phyloP scores from a whole-genome alignment of 2,888 invertebrate genomes.

The Elmis aenea region DNA sequence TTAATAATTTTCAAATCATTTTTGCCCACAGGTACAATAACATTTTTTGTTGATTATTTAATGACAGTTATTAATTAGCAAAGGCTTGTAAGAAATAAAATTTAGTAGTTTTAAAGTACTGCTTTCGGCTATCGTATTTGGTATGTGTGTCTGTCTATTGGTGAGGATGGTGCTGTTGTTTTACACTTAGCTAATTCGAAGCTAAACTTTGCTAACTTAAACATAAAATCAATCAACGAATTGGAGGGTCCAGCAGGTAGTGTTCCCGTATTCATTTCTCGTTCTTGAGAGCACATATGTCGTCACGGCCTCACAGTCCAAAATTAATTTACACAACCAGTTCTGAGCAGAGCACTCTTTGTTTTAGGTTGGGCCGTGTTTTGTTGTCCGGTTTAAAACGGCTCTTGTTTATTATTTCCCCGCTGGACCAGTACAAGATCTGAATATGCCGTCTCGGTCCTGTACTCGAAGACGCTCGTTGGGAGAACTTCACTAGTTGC shows the following conservation, averaged over 20 bases:
- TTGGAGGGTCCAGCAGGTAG: neutral
- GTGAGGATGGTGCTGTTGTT: no score
- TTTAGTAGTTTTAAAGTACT: no score
- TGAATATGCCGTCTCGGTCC: conserved; percentile 16
- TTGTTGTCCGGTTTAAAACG: conserved; percentile 44
- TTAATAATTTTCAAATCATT: no score
- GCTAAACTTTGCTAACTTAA: no score
- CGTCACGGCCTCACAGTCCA: conserved; percentile 34
- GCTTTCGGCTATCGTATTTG: no score
- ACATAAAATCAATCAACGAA: no score
- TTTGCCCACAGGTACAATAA: no score
- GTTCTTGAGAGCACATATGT: conserved; percentile 6
- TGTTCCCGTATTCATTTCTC: neutral
- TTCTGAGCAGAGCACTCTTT: conserved; percentile 39
- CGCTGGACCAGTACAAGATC: conserved; percentile 31
- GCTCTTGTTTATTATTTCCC: conserved; percentile 45
- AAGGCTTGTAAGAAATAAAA: no score
- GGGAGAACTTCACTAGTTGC: conserved; percentile 18
- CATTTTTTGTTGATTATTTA: no score
- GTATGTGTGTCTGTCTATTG: no score
- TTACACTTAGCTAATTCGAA: no score
- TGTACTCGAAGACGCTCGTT: neutral
- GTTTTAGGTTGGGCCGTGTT: conserved; percentile 43
- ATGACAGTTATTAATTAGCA: no score
- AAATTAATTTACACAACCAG: conserved; percentile 48